phyloP scores from a whole-genome alignment of 2,797 vertebrate genomes.

The Poeciliopsis presidionis region DNA sequence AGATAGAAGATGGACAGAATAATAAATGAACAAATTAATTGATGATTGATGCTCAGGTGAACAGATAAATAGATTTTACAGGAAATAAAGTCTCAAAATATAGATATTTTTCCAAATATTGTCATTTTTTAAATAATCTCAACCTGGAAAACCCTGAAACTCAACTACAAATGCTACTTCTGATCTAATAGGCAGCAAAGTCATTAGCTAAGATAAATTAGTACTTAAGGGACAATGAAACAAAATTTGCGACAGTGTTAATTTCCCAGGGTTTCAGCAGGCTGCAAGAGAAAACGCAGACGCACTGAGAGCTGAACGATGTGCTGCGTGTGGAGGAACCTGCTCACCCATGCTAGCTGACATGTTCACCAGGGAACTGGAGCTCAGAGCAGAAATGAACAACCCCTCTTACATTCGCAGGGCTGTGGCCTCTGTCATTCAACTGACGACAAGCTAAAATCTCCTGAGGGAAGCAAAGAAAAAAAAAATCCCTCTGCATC shows the following conservation, averaged over 20 bases:
- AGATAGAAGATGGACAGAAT: not conserved
- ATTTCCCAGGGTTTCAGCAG: not conserved
- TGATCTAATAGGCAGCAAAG: not conserved
- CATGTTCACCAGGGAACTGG: slow-evolving; percentile 48
- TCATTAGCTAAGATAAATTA: not conserved
- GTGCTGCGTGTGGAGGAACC: not conserved
- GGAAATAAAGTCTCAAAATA: not conserved
- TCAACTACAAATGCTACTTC: not conserved
- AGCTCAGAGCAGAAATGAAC: slow-evolving; percentile 58
- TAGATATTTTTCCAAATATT: not conserved
- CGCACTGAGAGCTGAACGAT: not conserved
- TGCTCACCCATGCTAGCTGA: slow-evolving; percentile 33
- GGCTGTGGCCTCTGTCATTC: slow-evolving; percentile 62
- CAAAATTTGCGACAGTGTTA: not conserved
- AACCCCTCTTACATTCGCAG: slow-evolving; percentile 66
- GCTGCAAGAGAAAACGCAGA: not conserved
- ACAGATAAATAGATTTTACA: not conserved
- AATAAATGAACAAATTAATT: not conserved
- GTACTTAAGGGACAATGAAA: not conserved
- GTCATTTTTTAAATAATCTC: not conserved
- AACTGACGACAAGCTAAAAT: slow-evolving; percentile 66
- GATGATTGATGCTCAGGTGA: not conserved
- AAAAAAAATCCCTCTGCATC: slow-evolving; percentile 66
- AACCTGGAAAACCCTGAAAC: not conserved
- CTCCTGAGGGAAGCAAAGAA: slow-evolving; percentile 66